Percentiles rank a stretch among this genome's conserved stretches.
Evolutionary conservation across 1,140 invertebrate species (phyloP).

Genomic region (Panagrolaimus sp.): DNA sequence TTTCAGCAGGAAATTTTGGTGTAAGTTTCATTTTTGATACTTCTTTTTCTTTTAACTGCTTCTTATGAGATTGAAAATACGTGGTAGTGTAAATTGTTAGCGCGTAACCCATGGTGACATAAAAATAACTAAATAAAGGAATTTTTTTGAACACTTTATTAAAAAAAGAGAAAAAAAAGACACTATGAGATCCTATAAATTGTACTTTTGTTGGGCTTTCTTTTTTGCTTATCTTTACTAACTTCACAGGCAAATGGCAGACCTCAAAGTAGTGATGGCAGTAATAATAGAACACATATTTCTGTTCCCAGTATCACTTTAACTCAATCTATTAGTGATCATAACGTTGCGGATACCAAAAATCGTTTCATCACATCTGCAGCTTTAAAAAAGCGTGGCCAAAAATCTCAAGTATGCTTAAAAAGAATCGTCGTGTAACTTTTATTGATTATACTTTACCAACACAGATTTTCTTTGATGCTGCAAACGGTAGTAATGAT

Average conservation of each 20-base stretch:
- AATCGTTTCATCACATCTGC: conserved; percentile 25
- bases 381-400: conserved; percentile 22
- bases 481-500: not conserved
- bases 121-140: not conserved
- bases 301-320: not conserved
- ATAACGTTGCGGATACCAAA: conserved; percentile 11
- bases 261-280: conserved; percentile 2
- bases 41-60: not conserved
- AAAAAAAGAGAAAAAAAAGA: not conserved
- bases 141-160: not conserved
- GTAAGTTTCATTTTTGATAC: conserved; percentile 10
- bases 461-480: conserved; percentile 8
- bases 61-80: conserved; percentile 4
- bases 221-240: conserved; percentile 7
- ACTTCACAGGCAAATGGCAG: not conserved
- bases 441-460: conserved; percentile 15
- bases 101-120: conserved; percentile 9
- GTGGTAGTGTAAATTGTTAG: not conserved
- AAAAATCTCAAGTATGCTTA: conserved; percentile 13
- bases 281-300: not conserved
- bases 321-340: not conserved
- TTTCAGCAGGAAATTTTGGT: not conserved
- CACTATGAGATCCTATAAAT: not conserved
- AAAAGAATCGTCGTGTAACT: conserved; percentile 3
- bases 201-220: not conserved